Conservation (phyloP, 2,113 vertebrate genomes). For the Mormoops blainvillei region DNA sequence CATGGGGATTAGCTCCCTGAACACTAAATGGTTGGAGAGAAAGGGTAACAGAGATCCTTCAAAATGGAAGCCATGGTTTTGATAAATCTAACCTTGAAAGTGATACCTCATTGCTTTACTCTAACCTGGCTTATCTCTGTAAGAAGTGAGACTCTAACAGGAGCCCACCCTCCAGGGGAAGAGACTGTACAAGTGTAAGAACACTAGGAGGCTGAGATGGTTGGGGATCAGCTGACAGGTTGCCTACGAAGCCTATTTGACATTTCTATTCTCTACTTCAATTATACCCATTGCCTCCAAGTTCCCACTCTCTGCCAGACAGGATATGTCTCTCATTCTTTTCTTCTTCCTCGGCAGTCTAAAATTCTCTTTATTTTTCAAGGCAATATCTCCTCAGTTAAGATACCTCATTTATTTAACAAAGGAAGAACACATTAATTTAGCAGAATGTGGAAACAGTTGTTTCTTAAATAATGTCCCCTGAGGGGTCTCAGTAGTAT, state of each 20-base stretch:
- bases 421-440: background rate
- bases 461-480: slow-evolving; percentile 6
- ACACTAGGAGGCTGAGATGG: background rate
- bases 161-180: background rate
- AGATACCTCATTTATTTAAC: background rate
- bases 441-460: background rate
- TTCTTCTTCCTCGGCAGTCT: background rate
- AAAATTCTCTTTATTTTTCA: background rate
- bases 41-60: background rate
- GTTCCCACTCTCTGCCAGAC: background rate
- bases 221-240: fast-evolving
- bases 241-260: background rate
- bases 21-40: background rate
- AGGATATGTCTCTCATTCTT: background rate
- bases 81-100: background rate
- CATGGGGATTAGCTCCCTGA: background rate
- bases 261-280: background rate
- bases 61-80: background rate
- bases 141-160: background rate
- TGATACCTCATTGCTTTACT: background rate
- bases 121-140: background rate
- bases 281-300: background rate
- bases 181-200: background rate
- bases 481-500: background rate
- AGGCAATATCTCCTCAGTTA: background rate